Base-by-base conservation (phyloP, 2,797 vertebrate genomes). In the Danio albolineatus region DNA sequence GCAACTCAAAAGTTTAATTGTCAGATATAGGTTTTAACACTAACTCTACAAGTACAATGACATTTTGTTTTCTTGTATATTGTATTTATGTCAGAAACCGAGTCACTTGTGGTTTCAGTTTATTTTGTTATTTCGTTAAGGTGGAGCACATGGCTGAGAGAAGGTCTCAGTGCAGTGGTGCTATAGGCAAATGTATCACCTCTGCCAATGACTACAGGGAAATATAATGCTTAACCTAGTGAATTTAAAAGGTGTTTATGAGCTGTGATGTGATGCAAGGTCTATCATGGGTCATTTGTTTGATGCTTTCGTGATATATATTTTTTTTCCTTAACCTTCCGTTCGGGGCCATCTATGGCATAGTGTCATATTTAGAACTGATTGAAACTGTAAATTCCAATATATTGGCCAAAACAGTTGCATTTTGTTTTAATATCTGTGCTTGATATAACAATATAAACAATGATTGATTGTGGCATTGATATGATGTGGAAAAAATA, bases 231-330 rank as follows among this genome's bases (percentile, higher is more conserved):
- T 7, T 39, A 2, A 69, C 17, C 28, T 69, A 12, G 69, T 53
- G 48, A 51, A 53, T 6, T 28, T 2, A 51, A 38, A 39, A 39
- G 48, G n/a, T 71, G 51, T 71, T 71, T 56, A 43, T 41, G n/a
- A 71, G 51, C 36, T 16, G 16, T 62, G 60, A 62, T 41, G 38
- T n/a, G 38, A 10, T 5, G 13, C 38, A 17, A 7, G 38, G 16
- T 62, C 38, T 62, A 38, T 14, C n/a, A n/a, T 39, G 57, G 60
- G 38, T 41, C 38, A 6, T 43, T 21, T 6, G n/a, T 43, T 71
- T 0, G 0, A n/a, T 21, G 10, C 38, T 6, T 54, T 41, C 12
- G 19, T 2, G 5, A 14, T 6, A n/a, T n/a, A n/a, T n/a, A n/a
- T 19, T 70, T 38, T 19, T 51, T n/a, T 8, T 16, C 1, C 16